These are phyloP conservation scores for Enteromius mattozi DNA, from an alignment of 2,797 vertebrate genomes.

Conservation along the genomic window DNA sequence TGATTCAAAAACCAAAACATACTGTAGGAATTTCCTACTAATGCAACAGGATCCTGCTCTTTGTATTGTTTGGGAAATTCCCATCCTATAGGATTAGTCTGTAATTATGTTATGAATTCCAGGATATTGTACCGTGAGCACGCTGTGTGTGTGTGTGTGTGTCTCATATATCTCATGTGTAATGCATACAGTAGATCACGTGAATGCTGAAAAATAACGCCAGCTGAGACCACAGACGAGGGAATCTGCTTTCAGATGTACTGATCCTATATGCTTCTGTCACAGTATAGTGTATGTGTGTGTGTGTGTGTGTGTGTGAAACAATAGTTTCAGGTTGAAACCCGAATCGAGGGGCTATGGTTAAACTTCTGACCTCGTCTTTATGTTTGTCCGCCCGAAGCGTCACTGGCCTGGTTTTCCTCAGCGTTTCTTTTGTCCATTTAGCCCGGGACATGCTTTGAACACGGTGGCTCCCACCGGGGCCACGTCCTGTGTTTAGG, in stretches of 20 bases:
- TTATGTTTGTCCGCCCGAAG: neutral
- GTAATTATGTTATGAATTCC: neutral
- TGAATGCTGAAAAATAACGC: constrained; percentile 59
- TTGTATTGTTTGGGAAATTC: constrained; percentile 12
- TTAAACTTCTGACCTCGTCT: constrained; percentile 17
- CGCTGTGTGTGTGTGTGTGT: neutral
- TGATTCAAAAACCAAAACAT: neutral
- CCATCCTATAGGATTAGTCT: neutral
- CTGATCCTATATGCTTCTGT: neutral
- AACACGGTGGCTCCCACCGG: constrained; percentile 37
- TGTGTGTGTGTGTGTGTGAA: neutral
- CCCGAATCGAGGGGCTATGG: neutral
- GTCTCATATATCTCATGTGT: neutral
- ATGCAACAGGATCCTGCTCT: neutral
- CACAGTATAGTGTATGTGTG: neutral
- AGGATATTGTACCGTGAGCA: no score
- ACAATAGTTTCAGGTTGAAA: constrained; percentile 22
- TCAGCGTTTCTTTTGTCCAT: constrained; percentile 34
- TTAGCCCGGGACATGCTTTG: neutral
- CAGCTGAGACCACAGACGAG: constrained; percentile 51
- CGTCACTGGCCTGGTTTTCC: constrained; percentile 30
- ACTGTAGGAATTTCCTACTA: neutral
- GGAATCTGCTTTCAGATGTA: constrained; percentile 29
- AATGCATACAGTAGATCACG: neutral
- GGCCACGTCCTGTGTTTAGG: constrained; percentile 48